phyloP scores from a whole-genome alignment of 1,140 invertebrate species.

The Drosophila virilis region DNA sequence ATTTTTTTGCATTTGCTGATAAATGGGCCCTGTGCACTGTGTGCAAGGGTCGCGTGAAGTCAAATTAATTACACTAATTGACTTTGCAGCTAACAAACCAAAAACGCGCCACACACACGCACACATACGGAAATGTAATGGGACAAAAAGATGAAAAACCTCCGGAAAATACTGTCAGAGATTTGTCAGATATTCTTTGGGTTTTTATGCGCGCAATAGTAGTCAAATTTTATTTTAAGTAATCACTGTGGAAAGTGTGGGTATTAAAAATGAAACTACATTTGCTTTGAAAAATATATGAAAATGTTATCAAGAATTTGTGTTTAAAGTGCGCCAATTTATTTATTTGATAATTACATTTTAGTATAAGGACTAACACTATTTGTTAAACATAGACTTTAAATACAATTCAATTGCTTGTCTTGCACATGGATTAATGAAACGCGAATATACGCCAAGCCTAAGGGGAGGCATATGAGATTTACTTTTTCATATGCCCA shows the following conservation, averaged over 20 bases:
- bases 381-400: no score
- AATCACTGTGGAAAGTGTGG: not conserved
- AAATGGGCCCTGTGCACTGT: slow-evolving; percentile 34
- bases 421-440: no score
- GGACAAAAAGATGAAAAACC: not conserved
- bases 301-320: no score
- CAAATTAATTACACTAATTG: slow-evolving; percentile 72
- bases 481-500: not conserved
- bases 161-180: not conserved
- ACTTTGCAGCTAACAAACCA: slow-evolving; percentile 62
- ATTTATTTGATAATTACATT: no score
- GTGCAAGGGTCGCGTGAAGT: slow-evolving; percentile 37
- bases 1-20: slow-evolving; percentile 41
- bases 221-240: not conserved
- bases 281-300: no score
- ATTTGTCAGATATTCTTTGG: slow-evolving; percentile 11
- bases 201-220: not conserved
- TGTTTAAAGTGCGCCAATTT: no score
- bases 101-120: slow-evolving; percentile 22
- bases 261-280: no score
- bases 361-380: no score
- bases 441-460: no score
- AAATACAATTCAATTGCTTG: no score
- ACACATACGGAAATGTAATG: slow-evolving; percentile 7
- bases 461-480: no score